Evolutionary conservation across 1,140 invertebrate genomes (phyloP), one percentile per base, ranked within the genome.

Genomic region (Aricia agestis): DNA sequence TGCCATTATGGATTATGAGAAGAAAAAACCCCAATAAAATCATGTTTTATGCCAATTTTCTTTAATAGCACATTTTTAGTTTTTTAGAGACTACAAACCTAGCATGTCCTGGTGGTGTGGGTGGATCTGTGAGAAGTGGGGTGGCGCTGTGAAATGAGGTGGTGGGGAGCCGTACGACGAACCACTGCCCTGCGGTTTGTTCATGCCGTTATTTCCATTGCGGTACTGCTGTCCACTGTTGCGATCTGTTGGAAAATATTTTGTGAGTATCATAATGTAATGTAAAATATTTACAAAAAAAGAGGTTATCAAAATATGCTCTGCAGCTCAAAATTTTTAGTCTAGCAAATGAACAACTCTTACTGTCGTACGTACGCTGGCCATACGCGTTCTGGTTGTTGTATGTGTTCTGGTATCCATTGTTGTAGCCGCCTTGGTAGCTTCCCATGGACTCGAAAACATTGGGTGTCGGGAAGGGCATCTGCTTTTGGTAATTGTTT

Each of bases 381-480:
- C 82, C 83, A 82, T 87, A 91, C 67, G 80, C 87, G 80, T 89
- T 92, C 69, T 92, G 89, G 68, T 85, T 88, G 66, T 84, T 86
- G 73, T 91, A 92, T 17, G 86, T 86, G 78, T 86, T 86, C 73
- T 90, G 91, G 72, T 92, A 92, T 57, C 89, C 90, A 81, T 84
- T 86, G 66, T 86, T 89, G 67, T 92, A 92, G 67, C 89, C 89
- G 45, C 89, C 89, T 78, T 92, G 91, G 73, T 92, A 92, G 57
- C 75, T 90, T 36, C 87, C 87, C 82, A 90, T 87, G 5, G 88
- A 89, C 52, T 91, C 89, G 77, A 91, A 91, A 52, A 91, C 81
- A 81, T 84, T 91, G 9, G 90, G 90, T 72, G 85, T 90, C 13
- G 87, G 87, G 86, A 90, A 90, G 11, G 88, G 88, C 57, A 88